Conservation (phyloP, 2,113 vertebrate species). For the Antidorcas marsupialis region DNA sequence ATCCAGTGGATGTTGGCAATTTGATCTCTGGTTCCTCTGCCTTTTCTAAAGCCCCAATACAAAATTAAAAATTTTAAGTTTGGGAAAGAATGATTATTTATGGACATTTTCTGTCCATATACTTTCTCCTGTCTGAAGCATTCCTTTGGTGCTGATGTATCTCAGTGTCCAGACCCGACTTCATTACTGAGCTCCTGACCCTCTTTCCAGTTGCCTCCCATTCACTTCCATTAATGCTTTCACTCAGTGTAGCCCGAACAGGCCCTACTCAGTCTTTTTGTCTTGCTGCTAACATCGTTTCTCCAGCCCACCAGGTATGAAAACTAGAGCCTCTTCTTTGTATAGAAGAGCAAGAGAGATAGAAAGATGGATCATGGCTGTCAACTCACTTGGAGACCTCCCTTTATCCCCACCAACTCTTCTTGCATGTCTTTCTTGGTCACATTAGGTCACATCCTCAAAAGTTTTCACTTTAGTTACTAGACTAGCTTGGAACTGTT, state of each 20-base stretch:
- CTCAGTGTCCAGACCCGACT: neutral
- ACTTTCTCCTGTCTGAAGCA: neutral
- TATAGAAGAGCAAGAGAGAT: neutral
- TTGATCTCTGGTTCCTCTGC: neutral
- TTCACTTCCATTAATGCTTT: neutral
- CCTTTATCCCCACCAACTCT: neutral
- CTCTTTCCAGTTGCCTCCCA: neutral
- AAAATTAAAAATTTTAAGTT: neutral
- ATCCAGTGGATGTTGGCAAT: neutral
- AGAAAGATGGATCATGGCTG: neutral
- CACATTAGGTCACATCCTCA: neutral
- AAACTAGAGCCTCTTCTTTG: neutral
- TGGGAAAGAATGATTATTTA: neutral
- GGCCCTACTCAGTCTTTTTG: neutral
- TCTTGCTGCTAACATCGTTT: neutral
- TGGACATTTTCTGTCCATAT: neutral
- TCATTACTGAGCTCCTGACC: neutral
- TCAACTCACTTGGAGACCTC: neutral
- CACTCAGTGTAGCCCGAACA: neutral
- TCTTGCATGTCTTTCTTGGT: neutral
- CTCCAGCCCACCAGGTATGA: neutral
- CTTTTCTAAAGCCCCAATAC: neutral
- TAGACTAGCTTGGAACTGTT: neutral
- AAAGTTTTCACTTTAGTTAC: neutral
- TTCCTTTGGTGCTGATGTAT: neutral